Conservation (phyloP, 30 jellyfish, hydroid and myxozoan species). For the Aurelia aurita complex sp. Pacific region DNA sequence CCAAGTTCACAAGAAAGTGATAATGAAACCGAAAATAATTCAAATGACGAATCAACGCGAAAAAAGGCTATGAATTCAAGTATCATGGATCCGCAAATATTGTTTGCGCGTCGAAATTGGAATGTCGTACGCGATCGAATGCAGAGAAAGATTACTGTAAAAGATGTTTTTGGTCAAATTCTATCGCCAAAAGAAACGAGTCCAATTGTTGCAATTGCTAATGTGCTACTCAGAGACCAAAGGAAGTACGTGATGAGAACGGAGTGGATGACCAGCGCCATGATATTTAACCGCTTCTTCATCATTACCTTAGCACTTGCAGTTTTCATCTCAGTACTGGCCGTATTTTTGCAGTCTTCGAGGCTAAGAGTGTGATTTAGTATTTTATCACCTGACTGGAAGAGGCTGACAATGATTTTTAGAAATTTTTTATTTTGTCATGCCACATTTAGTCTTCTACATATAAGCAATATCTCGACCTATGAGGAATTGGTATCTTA, state of each 20-base stretch:
- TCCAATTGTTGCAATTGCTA: slow-evolving; percentile 77
- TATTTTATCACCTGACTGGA: not conserved
- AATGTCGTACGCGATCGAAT: slow-evolving; percentile 22
- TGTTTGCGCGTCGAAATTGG: slow-evolving; percentile 71
- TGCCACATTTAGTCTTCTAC: too few species aligned
- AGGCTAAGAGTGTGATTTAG: slow-evolving; percentile 36
- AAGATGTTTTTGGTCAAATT: slow-evolving; percentile 68
- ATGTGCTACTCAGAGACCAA: slow-evolving; percentile 73
- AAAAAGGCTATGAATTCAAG: too few species aligned
- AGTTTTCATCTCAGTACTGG: slow-evolving; percentile 62
- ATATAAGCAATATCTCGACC: too few species aligned
- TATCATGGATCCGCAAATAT: slow-evolving; percentile 1
- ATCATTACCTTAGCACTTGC: slow-evolving; percentile 48
- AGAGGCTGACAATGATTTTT: too few species aligned
- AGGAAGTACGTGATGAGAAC: slow-evolving; percentile 57
- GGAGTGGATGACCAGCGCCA: slow-evolving; percentile 90
- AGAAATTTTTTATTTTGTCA: too few species aligned
- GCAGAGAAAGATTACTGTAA: slow-evolving; percentile 49
- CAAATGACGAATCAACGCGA: not conserved
- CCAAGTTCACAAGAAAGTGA: not conserved
- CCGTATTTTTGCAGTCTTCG: slow-evolving; percentile 77
- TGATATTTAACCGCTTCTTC: slow-evolving; percentile 76
- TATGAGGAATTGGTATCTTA: too few species aligned
- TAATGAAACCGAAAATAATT: slow-evolving; percentile 4
- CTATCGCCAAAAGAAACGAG: slow-evolving; percentile 68